Conservation (phyloP, 2,888 invertebrate genomes). For the Strigamia transsilvanica region DNA sequence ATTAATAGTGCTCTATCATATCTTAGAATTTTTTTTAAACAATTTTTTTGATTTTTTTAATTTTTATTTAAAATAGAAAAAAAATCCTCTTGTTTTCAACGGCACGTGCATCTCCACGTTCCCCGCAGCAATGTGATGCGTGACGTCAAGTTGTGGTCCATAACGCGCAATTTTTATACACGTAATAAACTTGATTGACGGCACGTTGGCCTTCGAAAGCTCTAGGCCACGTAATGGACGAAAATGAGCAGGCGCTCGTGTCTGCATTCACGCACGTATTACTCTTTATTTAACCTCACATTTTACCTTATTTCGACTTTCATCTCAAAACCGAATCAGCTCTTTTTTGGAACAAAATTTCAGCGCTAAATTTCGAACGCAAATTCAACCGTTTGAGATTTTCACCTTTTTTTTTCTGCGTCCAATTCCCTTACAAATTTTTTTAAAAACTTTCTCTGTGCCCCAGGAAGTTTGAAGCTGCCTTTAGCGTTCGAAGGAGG, state of each 20-base stretch:
- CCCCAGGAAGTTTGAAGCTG: neutral
- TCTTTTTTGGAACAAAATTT: too few species aligned
- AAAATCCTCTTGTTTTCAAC: neutral
- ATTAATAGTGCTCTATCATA: too few species aligned
- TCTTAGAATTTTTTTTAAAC: too few species aligned
- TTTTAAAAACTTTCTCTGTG: neutral
- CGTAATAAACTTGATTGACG: slow-evolving; percentile 32
- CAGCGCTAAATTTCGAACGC: too few species aligned
- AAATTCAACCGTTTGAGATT: too few species aligned
- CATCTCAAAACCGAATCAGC: too few species aligned
- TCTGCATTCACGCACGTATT: neutral
- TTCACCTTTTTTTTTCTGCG: too few species aligned
- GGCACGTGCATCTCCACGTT: neutral
- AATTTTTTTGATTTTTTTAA: neutral
- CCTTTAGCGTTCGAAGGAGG: slow-evolving; percentile 12
- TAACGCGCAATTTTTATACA: neutral
- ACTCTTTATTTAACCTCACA: neutral
- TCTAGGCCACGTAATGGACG: neutral
- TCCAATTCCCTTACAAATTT: neutral
- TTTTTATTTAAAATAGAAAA: neutral
- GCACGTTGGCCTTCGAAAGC: slow-evolving; percentile 27
- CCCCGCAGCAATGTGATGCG: neutral
- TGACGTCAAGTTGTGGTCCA: neutral
- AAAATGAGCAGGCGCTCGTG: slow-evolving; percentile 18
- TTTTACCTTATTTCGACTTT: neutral